Evolutionary conservation across 2,888 invertebrate genomes (phyloP), one percentile per base, ranked within the genome.

Genomic region (Drosophila greeni): DNA sequence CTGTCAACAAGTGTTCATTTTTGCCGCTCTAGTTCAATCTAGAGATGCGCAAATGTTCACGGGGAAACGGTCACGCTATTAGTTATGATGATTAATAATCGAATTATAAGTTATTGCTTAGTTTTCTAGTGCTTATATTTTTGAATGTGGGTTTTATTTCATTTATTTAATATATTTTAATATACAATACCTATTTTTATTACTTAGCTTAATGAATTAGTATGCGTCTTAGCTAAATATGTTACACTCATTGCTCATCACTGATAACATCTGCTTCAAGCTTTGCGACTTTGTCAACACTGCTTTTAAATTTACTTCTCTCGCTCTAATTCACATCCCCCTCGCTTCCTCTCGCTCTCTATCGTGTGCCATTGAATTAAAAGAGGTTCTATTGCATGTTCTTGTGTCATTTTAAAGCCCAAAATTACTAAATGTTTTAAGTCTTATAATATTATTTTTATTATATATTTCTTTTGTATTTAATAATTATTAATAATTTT

Each of bases 1-100:
- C 29, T 23, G 29, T 55, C 58, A 47, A 47, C 53, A 57, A 45
- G 43, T 56, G 58, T 60, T 43, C 45, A 59, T 45, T 31, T 56
- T 24, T 11, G 43, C 7, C 29, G 31, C 24, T 18, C 53, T 12
- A 26, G 53, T 31, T 53, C 53, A 23, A 14, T 23, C 29, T 16
- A 45, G 53, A n/a, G 53, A 45, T 54, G 53, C 16, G 23, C 8
- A 16, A 24, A 14, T 24, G 18, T 11, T 53, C 23, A 6, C 14
- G 7, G n/a, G 8, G 23, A 12, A 12, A 3, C 29, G 6, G 31
- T 43, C n/a, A 29, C 26, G 7, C 5, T 24, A n/a, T n/a, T 39
- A 14, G 5, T 40, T 9, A 6, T 24, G 11, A 24, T 24, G 14
- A 40, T 40, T 37, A 24, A 40, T 23, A 23, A 9, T 2, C 9